phyloP scores from a whole-genome alignment of 2,888 invertebrate species.

The Drosophila helvetica region DNA sequence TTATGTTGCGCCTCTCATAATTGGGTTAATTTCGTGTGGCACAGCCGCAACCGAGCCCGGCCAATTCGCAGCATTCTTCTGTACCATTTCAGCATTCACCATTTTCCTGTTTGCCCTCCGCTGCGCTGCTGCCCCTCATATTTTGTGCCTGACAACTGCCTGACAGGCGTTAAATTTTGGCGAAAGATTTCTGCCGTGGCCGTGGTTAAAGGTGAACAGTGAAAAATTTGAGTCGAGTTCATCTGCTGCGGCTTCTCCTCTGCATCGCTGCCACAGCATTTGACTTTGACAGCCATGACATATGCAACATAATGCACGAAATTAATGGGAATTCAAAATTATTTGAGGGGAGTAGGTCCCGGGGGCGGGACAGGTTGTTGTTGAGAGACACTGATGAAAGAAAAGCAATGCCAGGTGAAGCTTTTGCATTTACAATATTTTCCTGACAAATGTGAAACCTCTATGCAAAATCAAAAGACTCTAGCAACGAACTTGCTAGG shows the following conservation, averaged over 20 bases:
- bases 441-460: not conserved
- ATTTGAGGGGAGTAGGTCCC: not conserved
- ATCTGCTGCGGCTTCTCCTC: slow-evolving; percentile 17
- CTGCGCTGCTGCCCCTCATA: slow-evolving; percentile 12
- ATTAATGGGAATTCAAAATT: slow-evolving; percentile 41
- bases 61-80: slow-evolving; percentile 31
- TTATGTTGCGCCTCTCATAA: slow-evolving; percentile 75
- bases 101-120: slow-evolving; percentile 6
- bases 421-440: not conserved
- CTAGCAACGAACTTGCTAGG: slow-evolving; percentile 47
- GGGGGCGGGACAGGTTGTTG: not conserved
- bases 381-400: slow-evolving; percentile 18
- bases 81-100: slow-evolving; percentile 23
- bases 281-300: slow-evolving; percentile 53
- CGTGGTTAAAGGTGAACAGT: slow-evolving; percentile 44
- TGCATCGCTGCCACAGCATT: slow-evolving; percentile 10
- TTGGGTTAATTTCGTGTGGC: slow-evolving; percentile 78
- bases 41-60: slow-evolving; percentile 48
- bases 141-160: slow-evolving; percentile 40
- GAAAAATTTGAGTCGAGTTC: slow-evolving; percentile 43
- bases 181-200: slow-evolving; percentile 24
- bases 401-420: slow-evolving; percentile 15
- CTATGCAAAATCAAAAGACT: slow-evolving; percentile 39
- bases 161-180: slow-evolving; percentile 53
- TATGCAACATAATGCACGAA: slow-evolving; percentile 50